phyloP scores from a whole-genome alignment of 2,113 vertebrate genomes.

The Microcebus jonahi region DNA sequence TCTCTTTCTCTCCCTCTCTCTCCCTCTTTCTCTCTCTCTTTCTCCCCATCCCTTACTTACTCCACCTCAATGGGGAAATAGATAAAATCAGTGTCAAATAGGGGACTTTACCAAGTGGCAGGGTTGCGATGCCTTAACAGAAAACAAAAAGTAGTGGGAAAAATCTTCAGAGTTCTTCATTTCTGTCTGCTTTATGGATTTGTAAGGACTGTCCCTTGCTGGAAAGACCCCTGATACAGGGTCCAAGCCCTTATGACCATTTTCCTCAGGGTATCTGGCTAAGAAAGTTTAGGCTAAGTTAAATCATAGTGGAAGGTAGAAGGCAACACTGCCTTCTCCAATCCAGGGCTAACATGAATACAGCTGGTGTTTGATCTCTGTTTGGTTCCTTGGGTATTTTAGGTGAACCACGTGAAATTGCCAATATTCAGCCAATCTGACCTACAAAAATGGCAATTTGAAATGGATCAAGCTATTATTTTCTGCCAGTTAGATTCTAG shows the following conservation, averaged over 20 bases:
- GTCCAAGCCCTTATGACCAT: neutral
- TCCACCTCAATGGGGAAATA: neutral
- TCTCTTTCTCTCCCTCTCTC: no score
- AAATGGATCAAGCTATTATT: slow-evolving; percentile 1
- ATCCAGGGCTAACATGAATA: neutral
- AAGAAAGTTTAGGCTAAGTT: neutral
- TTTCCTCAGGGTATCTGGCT: neutral
- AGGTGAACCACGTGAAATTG: neutral
- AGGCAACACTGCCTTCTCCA: neutral
- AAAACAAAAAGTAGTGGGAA: neutral
- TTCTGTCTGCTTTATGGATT: neutral
- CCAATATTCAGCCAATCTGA: neutral
- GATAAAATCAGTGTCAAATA: neutral
- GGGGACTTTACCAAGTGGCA: neutral
- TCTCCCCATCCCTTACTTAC: neutral
- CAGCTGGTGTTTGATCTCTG: neutral
- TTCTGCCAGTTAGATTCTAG: neutral
- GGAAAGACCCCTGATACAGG: neutral
- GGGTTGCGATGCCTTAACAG: neutral
- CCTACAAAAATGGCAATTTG: neutral
- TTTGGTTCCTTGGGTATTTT: neutral
- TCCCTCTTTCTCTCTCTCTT: no score
- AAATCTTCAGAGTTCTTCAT: neutral
- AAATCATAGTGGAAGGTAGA: neutral
- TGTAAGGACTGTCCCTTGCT: neutral